These are phyloP conservation scores for Apteryx owenii DNA, from an alignment of 2,113 vertebrate species.

Conservation along the genomic window DNA sequence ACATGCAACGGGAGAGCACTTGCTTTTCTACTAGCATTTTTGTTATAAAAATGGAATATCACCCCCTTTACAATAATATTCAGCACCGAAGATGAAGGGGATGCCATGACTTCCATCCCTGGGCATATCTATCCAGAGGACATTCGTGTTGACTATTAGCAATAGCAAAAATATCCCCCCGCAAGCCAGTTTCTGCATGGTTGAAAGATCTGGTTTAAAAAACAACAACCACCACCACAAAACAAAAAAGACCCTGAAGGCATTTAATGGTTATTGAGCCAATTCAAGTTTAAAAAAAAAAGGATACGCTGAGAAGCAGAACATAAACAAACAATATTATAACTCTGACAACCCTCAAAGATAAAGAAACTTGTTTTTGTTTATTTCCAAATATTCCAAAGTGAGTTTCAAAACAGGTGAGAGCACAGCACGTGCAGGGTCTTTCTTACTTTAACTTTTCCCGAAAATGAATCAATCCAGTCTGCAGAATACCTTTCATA, in stretches of 20 bases:
- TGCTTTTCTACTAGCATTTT: background rate
- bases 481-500: background rate
- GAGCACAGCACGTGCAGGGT: background rate
- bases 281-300: background rate
- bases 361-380: background rate
- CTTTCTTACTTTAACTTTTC: background rate
- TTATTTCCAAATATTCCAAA: background rate
- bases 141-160: background rate
- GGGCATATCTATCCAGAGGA: background rate
- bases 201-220: background rate
- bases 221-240: background rate
- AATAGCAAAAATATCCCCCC: background rate
- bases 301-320: background rate
- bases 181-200: background rate
- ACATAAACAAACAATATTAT: background rate
- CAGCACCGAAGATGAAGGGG: background rate
- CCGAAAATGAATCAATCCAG: background rate
- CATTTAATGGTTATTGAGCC: background rate
- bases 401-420: background rate
- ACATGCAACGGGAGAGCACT: accelerated
- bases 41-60: background rate
- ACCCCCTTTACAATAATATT: background rate
- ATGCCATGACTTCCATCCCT: background rate
- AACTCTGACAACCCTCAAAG: background rate
- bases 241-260: background rate